Evolutionary conservation across 2,888 invertebrate genomes (phyloP).

Genomic region (Achlya flavicornis): DNA sequence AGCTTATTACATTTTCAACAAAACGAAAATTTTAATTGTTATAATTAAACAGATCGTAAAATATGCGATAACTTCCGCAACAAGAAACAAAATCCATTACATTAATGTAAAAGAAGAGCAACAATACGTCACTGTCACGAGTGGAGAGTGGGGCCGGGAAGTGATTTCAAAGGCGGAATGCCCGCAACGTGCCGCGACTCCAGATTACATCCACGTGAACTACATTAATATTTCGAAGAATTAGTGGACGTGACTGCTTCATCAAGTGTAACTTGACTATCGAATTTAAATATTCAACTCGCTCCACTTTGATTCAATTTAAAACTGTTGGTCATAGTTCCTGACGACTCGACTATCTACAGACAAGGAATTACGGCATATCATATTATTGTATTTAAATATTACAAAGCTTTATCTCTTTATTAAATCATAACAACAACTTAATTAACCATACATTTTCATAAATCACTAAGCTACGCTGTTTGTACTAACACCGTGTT

Average conservation of each 20-base stretch:
- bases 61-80: constrained; percentile 72
- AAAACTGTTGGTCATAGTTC: constrained; percentile 1
- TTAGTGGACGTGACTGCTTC: constrained; percentile 65
- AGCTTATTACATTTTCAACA: constrained; percentile 4
- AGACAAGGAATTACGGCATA: neutral
- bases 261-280: constrained; percentile 33
- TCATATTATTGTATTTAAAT: neutral
- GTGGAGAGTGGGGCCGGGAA: constrained; percentile 69
- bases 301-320: constrained; percentile 11
- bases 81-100: constrained; percentile 80
- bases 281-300: constrained; percentile 15
- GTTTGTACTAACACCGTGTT: neutral
- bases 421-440: no score
- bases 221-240: constrained; percentile 75
- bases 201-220: constrained; percentile 62
- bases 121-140: constrained; percentile 80
- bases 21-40: constrained; percentile 47
- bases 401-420: neutral
- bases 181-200: constrained; percentile 74
- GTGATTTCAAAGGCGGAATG: constrained; percentile 80
- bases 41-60: constrained; percentile 59
- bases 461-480: neutral
- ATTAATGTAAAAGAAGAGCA: constrained; percentile 79
- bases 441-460: neutral
- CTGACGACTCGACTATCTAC: neutral